Percentiles rank a stretch among this genome's conserved stretches.
phyloP scores from a whole-genome alignment of 2,888 invertebrate genomes.

The Acanthosepion esculentum region DNA sequence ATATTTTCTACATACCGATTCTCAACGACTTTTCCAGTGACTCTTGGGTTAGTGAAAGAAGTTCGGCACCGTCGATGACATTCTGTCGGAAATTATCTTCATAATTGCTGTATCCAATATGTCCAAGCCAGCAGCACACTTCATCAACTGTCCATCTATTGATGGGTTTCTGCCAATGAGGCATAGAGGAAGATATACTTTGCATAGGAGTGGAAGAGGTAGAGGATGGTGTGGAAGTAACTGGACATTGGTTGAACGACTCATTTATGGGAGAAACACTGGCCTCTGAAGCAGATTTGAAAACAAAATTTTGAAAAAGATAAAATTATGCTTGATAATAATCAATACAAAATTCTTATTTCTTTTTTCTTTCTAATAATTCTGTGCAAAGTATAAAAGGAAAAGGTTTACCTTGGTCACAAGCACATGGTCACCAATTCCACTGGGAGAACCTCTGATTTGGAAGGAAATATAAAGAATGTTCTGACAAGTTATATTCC shows the following conservation, averaged over 20 bases:
- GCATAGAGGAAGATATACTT: neutral
- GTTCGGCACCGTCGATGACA: constrained; percentile 79
- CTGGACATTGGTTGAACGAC: neutral
- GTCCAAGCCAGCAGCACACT: constrained; percentile 79
- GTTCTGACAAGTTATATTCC: too few species aligned
- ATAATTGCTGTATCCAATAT: constrained; percentile 78
- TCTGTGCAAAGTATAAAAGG: too few species aligned
- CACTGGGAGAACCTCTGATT: too few species aligned
- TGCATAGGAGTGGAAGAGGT: neutral
- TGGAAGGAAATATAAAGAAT: too few species aligned
- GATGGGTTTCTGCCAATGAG: neutral
- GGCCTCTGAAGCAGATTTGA: too few species aligned
- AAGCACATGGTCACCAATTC: too few species aligned
- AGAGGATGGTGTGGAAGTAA: neutral
- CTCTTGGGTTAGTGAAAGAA: constrained; percentile 77
- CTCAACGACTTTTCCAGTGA: constrained; percentile 68
- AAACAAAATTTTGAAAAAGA: neutral
- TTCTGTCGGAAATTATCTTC: constrained; percentile 76
- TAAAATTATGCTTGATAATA: neutral
- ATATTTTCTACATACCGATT: constrained; percentile 70
- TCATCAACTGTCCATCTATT: constrained; percentile 79
- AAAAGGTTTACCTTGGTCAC: too few species aligned
- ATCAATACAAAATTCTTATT: too few species aligned
- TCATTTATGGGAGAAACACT: constrained; percentile 67
- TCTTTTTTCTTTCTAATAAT: too few species aligned